Evolutionary conservation across 2,797 vertebrate species (phyloP).

Genomic region (Bryconaethiops microstoma): DNA sequence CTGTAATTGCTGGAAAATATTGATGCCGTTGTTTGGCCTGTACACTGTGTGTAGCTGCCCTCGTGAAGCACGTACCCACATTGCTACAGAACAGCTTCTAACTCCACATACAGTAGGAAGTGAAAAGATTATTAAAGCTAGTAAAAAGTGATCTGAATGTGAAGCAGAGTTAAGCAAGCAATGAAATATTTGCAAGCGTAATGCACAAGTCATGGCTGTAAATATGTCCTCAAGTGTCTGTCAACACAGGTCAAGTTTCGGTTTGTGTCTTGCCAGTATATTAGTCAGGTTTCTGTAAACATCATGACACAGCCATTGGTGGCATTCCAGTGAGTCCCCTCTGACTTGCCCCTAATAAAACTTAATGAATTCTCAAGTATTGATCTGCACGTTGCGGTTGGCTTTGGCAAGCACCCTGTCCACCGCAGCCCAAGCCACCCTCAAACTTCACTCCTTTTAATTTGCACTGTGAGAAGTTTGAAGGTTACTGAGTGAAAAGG

Average conservation of each 20-base stretch:
- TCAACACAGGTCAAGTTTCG: constrained; percentile 53
- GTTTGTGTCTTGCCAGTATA: constrained; percentile 26
- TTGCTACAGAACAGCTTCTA: not conserved
- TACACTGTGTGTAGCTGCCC: not conserved
- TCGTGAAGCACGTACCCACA: not conserved
- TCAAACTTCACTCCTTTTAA: not conserved
- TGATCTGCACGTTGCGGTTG: constrained; percentile 1
- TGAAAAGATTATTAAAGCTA: constrained; percentile 8
- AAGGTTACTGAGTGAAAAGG: not conserved
- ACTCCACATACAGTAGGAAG: not conserved
- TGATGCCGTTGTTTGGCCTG: too few species aligned
- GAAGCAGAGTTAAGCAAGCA: not conserved
- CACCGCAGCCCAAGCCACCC: not conserved
- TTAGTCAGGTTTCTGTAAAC: constrained; percentile 61
- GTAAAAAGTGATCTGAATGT: not conserved
- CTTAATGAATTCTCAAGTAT: constrained; percentile 8
- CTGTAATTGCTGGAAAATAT: not conserved
- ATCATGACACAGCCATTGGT: constrained; percentile 31
- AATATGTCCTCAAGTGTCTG: constrained; percentile 60
- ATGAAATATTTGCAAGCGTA: constrained; percentile 36
- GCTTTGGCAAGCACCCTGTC: not conserved
- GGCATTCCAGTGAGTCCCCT: not conserved
- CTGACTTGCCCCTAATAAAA: not conserved
- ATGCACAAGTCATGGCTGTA: constrained; percentile 53
- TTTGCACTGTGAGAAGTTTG: constrained; percentile 4